Evolutionary conservation across 2,113 vertebrate species (phyloP), one percentile per base, ranked within the genome.

Genomic region (Narcine bancroftii): DNA sequence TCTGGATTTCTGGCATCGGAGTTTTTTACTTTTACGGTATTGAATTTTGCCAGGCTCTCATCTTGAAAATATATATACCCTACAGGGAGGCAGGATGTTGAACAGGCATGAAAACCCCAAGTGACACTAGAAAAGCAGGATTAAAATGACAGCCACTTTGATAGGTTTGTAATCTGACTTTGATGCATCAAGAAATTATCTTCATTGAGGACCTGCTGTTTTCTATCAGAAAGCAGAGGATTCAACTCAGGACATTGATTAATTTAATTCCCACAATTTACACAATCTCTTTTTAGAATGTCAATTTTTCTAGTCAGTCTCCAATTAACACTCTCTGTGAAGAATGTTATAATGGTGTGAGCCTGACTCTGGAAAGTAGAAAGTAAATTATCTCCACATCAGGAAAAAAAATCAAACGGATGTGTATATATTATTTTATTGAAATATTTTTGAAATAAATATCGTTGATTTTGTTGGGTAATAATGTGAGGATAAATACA

Each of bases 111-210:
- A 87, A 19, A 87, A 60, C n/a, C 6, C 45, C 10, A 24, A 5
- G 24, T 79, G 21, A 47, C 60, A 36, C 53, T 56, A n/a, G 19
- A 66, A 65, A 33, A 53, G 33, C 13, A 87, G n/a, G 21, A 60
- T 89, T 89, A 66, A 89, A 89, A 19, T 39, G 85, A 65, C n/a
- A 65, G 42, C 39, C 21, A n/a, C 36, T 66, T 89, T 45, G 60
- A 63, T 66, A 69, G 36, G 10, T 91, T 91, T 91, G 60, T 66
- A 19, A 69, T 91, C 87, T 11, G 24, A 66, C 60, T 89, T 89
- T 42, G 36, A 69, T 91, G 60, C 7, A 33, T 39, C 9, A 65
- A 42, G 60, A 91, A 91, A 91, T 91, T 91, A 91, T 69, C 87
- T 39, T 29, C 63, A 91, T 69, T 39, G 26, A 91, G 19, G 63